A percentile compares a stretch with the other conserved stretches of the same genome.
Evolutionary conservation across 2,113 vertebrate genomes (phyloP).

Genomic region (Notothenia rossii): DNA sequence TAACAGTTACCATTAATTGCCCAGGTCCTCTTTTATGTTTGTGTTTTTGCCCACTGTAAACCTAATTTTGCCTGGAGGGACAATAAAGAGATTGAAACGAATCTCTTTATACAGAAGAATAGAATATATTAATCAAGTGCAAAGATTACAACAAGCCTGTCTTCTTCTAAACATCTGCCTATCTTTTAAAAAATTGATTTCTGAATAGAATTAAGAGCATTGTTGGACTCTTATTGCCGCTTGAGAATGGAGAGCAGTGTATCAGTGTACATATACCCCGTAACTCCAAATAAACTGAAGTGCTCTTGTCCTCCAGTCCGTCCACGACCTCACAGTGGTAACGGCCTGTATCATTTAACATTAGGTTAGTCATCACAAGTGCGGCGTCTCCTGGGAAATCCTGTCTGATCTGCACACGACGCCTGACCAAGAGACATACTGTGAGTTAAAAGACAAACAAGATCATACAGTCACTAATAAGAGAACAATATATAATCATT

Average conservation of each 20-base stretch:
- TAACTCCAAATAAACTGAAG: conserved; percentile 86
- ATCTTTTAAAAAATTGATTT: neutral
- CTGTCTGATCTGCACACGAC: conserved; percentile 79
- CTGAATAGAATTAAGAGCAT: neutral
- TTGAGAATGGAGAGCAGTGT: neutral
- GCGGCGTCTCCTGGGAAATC: conserved; percentile 75
- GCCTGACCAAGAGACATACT: conserved; percentile 42
- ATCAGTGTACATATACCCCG: conserved; percentile 77
- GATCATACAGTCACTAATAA: neutral
- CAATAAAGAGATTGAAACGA: too few relatives aligned
- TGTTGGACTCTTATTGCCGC: neutral
- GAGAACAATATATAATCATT: neutral
- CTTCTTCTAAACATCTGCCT: neutral
- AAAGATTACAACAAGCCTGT: too few relatives aligned
- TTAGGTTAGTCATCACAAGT: conserved; percentile 82
- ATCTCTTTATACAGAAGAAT: neutral
- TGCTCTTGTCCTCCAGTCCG: conserved; percentile 88
- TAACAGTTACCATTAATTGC: too few relatives aligned
- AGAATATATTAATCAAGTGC: neutral
- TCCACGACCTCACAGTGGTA: conserved; percentile 92
- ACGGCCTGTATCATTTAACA: conserved; percentile 85
- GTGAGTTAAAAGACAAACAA: neutral
- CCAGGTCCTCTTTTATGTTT: too few relatives aligned
- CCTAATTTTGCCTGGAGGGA: too few relatives aligned
- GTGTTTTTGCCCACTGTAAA: too few relatives aligned